phyloP scores from a whole-genome alignment of 2,888 invertebrate species.

The Nomada fabriciana region DNA sequence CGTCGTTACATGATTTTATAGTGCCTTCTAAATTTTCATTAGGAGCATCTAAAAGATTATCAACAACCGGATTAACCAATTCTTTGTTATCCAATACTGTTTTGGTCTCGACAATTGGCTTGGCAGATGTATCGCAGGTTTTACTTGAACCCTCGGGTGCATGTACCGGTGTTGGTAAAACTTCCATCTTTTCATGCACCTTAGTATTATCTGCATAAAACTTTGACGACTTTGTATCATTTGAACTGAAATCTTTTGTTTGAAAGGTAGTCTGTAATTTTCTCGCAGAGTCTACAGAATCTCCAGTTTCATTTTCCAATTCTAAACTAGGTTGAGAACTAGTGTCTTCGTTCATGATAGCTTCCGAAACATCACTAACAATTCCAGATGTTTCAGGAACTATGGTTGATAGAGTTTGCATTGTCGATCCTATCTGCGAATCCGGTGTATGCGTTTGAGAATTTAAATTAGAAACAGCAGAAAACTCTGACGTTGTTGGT shows the following conservation, averaged over 20 bases:
- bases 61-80: conserved; percentile 40
- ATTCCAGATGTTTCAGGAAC: conserved; percentile 61
- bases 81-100: conserved; percentile 43
- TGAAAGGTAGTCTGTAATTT: conserved; percentile 82
- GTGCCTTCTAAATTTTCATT: conserved; percentile 50
- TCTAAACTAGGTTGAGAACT: conserved; percentile 82
- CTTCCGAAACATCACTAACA: conserved; percentile 78
- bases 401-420: conserved; percentile 64
- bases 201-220: conserved; percentile 60
- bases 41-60: conserved; percentile 48
- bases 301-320: conserved; percentile 77
- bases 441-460: conserved; percentile 65
- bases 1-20: conserved; percentile 17
- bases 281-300: conserved; percentile 66
- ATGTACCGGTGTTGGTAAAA: conserved; percentile 15
- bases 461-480: conserved; percentile 59
- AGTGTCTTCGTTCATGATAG: conserved; percentile 82
- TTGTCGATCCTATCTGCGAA: conserved; percentile 33
- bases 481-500: conserved; percentile 72
- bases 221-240: conserved; percentile 66
- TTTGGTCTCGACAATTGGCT: conserved; percentile 43
- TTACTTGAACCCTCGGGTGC: conserved; percentile 36
- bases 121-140: conserved; percentile 18
- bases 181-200: conserved; percentile 51
- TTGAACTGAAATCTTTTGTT: conserved; percentile 78